These are phyloP conservation scores for Xiphorhynchus elegans DNA, from an alignment of 2,113 vertebrate species.

Conservation along the genomic window DNA sequence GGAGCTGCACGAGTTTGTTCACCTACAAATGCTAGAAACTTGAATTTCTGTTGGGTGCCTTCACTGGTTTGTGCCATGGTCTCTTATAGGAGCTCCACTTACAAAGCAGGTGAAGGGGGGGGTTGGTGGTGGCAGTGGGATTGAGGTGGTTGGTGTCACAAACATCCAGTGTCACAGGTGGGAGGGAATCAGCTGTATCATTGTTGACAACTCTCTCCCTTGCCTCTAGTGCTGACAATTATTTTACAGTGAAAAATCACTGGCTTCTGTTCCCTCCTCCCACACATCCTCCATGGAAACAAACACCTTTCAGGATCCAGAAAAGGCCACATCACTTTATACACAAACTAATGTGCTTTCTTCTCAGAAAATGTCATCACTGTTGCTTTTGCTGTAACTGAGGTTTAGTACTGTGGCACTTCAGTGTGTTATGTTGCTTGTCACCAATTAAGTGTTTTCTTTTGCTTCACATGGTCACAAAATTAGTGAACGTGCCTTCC, in stretches of 20 bases:
- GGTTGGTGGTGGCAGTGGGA: background rate
- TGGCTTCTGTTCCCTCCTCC: constrained; percentile 28
- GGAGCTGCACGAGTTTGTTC: background rate
- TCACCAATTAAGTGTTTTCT: background rate
- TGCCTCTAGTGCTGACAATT: background rate
- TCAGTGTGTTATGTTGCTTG: background rate
- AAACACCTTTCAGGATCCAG: constrained; percentile 40
- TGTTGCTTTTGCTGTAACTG: background rate
- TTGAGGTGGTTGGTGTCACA: background rate
- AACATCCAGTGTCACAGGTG: background rate
- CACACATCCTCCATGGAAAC: constrained; percentile 67
- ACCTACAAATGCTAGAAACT: background rate
- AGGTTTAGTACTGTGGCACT: background rate
- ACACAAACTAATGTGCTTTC: background rate
- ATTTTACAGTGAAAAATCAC: constrained; percentile 23
- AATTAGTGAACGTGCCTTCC: background rate
- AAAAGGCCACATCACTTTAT: constrained; percentile 31
- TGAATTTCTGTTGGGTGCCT: background rate
- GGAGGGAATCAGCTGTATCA: background rate
- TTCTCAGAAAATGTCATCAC: background rate
- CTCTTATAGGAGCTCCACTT: background rate
- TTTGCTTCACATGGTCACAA: background rate
- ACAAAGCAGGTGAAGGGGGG: background rate
- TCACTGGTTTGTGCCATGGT: background rate
- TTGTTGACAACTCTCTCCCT: background rate